Base-by-base conservation (phyloP, 2,113 vertebrate species). In the Ornithorhynchus anatinus region DNA sequence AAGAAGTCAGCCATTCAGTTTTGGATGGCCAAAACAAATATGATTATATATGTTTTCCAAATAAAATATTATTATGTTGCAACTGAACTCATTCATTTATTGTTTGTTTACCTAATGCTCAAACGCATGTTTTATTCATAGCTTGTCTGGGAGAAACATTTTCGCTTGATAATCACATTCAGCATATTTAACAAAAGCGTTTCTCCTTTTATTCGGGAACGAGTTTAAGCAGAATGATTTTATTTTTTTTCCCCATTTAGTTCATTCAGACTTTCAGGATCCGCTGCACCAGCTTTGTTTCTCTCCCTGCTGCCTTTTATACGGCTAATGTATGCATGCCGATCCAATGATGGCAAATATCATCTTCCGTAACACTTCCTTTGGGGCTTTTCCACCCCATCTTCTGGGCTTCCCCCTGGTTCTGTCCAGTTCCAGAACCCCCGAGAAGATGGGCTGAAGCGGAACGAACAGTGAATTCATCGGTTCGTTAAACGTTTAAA, bases 371-470 rank as follows among this genome's bases (percentile, higher is more conserved):
- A 86, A 76, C 79, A 83, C 80, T 77, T 83, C 75, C 80, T 88
- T 90, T n/a, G n/a, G n/a, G n/a, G n/a, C n/a, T n/a, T 79, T 88
- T 86, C 82, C 84, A 89, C 86, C 63, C 82, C n/a, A n/a, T n/a
- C n/a, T n/a, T n/a, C n/a, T n/a, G n/a, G n/a, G n/a, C n/a, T n/a
- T 45, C 45, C 56, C 81, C 81, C 84, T 86, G 81, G 62, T 87
- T 88, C 79, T 88, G 29, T 74, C 80, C 82, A 81, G 90, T 84
- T 81, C 79, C 61, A 79, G 48, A 68, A 48, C 44, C 67, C 35
- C 75, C 47, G 81, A 86, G 72, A 53, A 79, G 69, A 82, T 64
- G 74, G 85, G 78, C 59, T 78, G 57, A 61, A 77, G 39, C 31
- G 22, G 51, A 70, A 59, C 16, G 76, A 72, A 76, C 47, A 83